These are phyloP conservation scores for Torymus texanus DNA, from an alignment of 2,888 invertebrate genomes.

Conservation along the genomic window DNA sequence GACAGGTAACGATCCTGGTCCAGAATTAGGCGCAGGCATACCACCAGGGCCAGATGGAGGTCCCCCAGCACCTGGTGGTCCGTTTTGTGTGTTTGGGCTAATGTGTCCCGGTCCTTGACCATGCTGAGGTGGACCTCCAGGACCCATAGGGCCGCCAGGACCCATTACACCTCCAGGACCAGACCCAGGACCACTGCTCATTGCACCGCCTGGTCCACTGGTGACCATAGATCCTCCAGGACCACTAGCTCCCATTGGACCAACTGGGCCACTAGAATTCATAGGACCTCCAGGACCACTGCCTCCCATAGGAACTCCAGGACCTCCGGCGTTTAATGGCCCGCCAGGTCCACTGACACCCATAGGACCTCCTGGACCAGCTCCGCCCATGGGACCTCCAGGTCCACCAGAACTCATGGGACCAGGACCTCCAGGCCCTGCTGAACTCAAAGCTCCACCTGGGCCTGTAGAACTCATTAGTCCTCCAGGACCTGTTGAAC, in stretches of 20 bases:
- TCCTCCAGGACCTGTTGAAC: conserved; percentile 49
- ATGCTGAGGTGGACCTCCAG: conserved; percentile 50
- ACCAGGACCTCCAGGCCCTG: conserved; percentile 51
- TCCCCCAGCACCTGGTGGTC: background rate
- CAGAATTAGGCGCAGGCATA: conserved; percentile 42
- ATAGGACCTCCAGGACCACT: conserved; percentile 41
- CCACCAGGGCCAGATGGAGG: conserved; percentile 13
- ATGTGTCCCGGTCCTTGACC: conserved; percentile 17
- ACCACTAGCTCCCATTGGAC: conserved; percentile 23
- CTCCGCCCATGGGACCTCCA: conserved; percentile 67
- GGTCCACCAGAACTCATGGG: conserved; percentile 65
- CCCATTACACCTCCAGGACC: conserved; percentile 22
- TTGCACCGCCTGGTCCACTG: conserved; percentile 24
- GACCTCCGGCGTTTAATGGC: conserved; percentile 34
- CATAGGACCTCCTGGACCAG: background rate
- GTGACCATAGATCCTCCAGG: conserved; percentile 20
- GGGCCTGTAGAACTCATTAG: conserved; percentile 49
- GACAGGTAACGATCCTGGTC: conserved; percentile 63
- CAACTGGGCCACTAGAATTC: conserved; percentile 34
- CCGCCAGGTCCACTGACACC: conserved; percentile 37
- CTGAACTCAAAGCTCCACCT: conserved; percentile 30
- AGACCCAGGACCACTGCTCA: conserved; percentile 28
- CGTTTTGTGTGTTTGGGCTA: too few relatives aligned
- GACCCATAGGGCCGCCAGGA: conserved; percentile 40
- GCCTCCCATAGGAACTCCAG: conserved; percentile 31